These are phyloP conservation scores for Urosaurus nigricauda DNA, from an alignment of 2,797 vertebrate species.

Conservation along the genomic window DNA sequence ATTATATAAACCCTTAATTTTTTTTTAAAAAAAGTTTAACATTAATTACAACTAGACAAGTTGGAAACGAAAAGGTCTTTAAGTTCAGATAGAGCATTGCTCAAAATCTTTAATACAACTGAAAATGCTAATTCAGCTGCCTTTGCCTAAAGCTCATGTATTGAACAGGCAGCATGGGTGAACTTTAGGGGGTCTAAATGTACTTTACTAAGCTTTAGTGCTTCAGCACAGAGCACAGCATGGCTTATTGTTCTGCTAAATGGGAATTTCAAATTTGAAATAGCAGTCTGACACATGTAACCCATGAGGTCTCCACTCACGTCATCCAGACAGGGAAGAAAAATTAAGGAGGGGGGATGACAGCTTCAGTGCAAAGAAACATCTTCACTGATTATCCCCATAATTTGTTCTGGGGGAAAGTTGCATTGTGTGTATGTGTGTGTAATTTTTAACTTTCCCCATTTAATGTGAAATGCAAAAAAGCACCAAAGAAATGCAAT, in stretches of 20 bases:
- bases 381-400: neutral
- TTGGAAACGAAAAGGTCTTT: constrained; percentile 52
- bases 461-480: neutral
- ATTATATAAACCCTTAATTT: constrained; percentile 68
- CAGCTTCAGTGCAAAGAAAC: neutral
- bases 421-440: neutral
- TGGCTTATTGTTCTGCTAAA: constrained; percentile 31
- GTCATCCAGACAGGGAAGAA: neutral
- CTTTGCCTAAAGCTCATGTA: constrained; percentile 31
- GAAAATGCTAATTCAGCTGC: constrained; percentile 37
- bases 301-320: constrained; percentile 10
- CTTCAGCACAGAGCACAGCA: neutral
- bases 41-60: constrained; percentile 62
- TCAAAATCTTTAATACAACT: constrained; percentile 46
- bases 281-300: constrained; percentile 25
- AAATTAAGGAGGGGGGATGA: neutral
- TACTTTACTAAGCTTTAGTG: constrained; percentile 38
- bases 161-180: constrained; percentile 34
- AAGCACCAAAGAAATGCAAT: neutral
- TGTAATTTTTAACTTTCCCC: neutral
- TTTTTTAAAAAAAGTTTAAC: constrained; percentile 68
- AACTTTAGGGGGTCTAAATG: constrained; percentile 23
- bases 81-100: constrained; percentile 61
- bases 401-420: neutral
- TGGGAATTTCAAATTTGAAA: constrained; percentile 16